Evolutionary conservation across 35 echinoderm and acorn worm genomes (phyloP), one percentile per base, ranked within the genome.

Genomic region (Amphiura filiformis): DNA sequence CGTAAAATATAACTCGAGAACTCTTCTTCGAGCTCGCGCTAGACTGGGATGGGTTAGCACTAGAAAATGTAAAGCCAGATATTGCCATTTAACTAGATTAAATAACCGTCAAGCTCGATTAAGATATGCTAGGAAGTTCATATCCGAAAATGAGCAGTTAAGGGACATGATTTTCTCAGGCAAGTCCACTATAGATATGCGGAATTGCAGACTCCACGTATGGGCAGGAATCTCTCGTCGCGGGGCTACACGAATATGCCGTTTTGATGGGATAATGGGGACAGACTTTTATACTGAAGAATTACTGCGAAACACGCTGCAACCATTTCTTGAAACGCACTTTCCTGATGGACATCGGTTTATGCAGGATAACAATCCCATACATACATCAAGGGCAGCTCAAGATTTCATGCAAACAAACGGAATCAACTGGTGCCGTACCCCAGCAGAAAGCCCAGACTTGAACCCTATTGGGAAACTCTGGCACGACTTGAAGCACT

Each of bases 161-260:
- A 37, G 81, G 20, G 78, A 94, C 65, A 84, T 95, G 1, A 82
- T 96, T 34, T 95, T 91, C 49, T 84, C 86, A 3, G 89, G 92
- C 76, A 86, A 96, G 28, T 44, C 65, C 47, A 76, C 89, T 1
- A 61, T 96, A 18, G 65, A 96, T 47, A 31, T 96, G 12, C 37
- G 92, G 41, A 47, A 17, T 17, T 47, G 76, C 14, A 88, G 80
- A 30, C 18, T 88, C 22, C 86, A 88, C 34, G 86, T 88, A 35
- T 88, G 86, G 86, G 86, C 36, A 0, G 86, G 86, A 26, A 80
- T 88, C 33, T 88, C 86, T 13, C 3, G 42, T 15, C 35, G 41
- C 2, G 41, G 41, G 17, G 76, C 77, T 12, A 88, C 86, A 0
- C 30, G 26, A 30, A 76, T 88, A 22, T 32, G 38, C 14, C 52